Percentiles rank a stretch among this genome's conserved stretches.
Evolutionary conservation across 2,888 invertebrate species (phyloP).

Genomic region (Cataglyphis cursor): DNA sequence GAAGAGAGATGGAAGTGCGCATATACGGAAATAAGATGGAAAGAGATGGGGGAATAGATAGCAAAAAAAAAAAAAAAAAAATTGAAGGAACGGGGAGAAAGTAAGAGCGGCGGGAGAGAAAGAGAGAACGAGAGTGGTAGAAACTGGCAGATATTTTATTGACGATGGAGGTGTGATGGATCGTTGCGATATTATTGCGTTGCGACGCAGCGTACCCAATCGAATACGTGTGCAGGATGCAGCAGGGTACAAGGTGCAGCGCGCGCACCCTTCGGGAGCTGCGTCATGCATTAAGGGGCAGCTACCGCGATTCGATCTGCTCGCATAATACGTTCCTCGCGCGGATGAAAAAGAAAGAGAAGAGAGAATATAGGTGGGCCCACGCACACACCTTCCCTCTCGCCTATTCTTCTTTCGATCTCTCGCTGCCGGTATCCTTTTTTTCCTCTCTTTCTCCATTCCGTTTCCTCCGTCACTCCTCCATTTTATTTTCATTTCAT

Average conservation of each 20-base stretch:
- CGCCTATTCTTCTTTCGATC: slow-evolving; percentile 32
- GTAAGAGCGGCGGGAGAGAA: slow-evolving; percentile 28
- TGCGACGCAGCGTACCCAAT: slow-evolving; percentile 76
- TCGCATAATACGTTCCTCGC: slow-evolving; percentile 69
- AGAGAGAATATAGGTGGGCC: slow-evolving; percentile 54
- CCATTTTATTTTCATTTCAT: slow-evolving; percentile 41
- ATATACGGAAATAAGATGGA: slow-evolving; percentile 26
- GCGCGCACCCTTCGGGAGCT: slow-evolving; percentile 66
- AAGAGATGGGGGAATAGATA: slow-evolving; percentile 20
- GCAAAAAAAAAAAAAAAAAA: slow-evolving; percentile 9
- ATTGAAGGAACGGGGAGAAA: slow-evolving; percentile 26
- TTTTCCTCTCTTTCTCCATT: neutral
- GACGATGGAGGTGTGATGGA: slow-evolving; percentile 78
- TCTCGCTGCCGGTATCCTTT: slow-evolving; percentile 4
- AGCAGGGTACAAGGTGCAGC: slow-evolving; percentile 67
- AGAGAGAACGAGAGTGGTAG: slow-evolving; percentile 57
- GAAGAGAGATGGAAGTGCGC: slow-evolving; percentile 14
- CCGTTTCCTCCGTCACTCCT: slow-evolving; percentile 40
- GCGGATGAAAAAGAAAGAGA: slow-evolving; percentile 46
- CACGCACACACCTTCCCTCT: slow-evolving; percentile 1
- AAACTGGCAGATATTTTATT: slow-evolving; percentile 80
- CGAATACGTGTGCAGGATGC: slow-evolving; percentile 75
- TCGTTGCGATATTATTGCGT: slow-evolving; percentile 78
- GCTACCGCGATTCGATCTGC: slow-evolving; percentile 72
- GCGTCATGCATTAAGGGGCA: slow-evolving; percentile 76